phyloP scores from a whole-genome alignment of 2,797 vertebrate species.

The Halcyon chelicuti region DNA sequence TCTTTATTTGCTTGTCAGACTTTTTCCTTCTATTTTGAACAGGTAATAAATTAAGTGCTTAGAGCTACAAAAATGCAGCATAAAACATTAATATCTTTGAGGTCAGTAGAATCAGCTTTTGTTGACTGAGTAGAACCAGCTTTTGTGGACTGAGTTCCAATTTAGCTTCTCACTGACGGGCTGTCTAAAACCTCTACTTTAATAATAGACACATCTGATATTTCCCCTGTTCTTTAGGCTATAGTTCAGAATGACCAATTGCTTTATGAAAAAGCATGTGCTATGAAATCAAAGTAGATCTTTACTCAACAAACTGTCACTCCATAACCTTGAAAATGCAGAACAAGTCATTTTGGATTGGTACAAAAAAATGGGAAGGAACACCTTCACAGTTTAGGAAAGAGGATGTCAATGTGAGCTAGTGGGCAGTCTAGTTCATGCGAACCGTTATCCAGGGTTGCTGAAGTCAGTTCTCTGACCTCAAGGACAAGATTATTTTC shows the following conservation, averaged over 20 bases:
- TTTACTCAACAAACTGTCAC: not conserved
- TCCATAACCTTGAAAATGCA: slow-evolving; percentile 31
- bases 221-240: slow-evolving; percentile 38
- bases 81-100: slow-evolving; percentile 15
- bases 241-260: not conserved
- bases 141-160: not conserved
- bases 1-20: not conserved
- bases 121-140: not conserved
- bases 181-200: slow-evolving; percentile 17
- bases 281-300: not conserved
- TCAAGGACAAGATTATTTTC: not conserved
- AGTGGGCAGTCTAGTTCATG: not conserved
- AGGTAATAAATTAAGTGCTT: slow-evolving; percentile 18
- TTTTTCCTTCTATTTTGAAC: not conserved
- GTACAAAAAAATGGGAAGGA: not conserved
- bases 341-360: not conserved
- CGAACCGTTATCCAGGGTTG: not conserved
- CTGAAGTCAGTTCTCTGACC: not conserved
- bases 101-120: not conserved
- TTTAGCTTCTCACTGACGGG: not conserved
- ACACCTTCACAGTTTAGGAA: not conserved
- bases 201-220: slow-evolving; percentile 31
- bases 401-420: not conserved
- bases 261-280: slow-evolving; percentile 24
- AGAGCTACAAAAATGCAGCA: not conserved